Conservation (phyloP, 2,888 invertebrate species). For the Anthophora plumipes region DNA sequence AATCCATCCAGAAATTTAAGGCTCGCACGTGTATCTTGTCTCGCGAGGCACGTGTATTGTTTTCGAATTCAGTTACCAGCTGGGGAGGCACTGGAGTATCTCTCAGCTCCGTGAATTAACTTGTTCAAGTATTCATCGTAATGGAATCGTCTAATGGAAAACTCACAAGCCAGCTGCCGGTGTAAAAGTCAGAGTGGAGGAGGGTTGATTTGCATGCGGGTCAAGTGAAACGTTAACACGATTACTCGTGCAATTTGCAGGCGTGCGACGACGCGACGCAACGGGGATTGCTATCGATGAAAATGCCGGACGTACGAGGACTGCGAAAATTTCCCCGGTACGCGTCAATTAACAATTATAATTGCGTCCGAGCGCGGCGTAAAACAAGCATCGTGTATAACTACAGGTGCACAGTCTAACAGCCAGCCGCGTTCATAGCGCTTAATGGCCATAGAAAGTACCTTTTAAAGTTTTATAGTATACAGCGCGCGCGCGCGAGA, state of each 20-base stretch:
- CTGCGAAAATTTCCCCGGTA: neutral
- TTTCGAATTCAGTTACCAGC: neutral
- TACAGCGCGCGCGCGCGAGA: too few species aligned
- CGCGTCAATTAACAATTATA: conserved; percentile 14
- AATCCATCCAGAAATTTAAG: too few species aligned
- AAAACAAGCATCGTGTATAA: conserved; percentile 6
- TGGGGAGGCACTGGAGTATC: too few species aligned
- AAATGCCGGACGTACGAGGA: neutral
- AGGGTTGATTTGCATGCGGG: conserved; percentile 15
- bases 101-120: conserved; percentile 25
- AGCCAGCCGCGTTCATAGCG: conserved; percentile 1
- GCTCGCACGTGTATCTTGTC: too few species aligned
- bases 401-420: conserved; percentile 22
- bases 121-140: conserved; percentile 24
- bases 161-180: neutral
- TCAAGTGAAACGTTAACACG: conserved; percentile 32
- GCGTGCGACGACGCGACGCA: neutral
- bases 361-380: conserved; percentile 7
- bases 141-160: neutral
- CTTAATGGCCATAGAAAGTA: neutral
- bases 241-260: conserved; percentile 35
- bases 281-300: conserved; percentile 16
- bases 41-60: neutral
- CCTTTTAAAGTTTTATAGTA: too few species aligned
- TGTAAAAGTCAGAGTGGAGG: neutral